These are phyloP conservation scores for Dendroctonus ponderosae DNA, from an alignment of 1,140 invertebrate species.

Conservation along the genomic window DNA sequence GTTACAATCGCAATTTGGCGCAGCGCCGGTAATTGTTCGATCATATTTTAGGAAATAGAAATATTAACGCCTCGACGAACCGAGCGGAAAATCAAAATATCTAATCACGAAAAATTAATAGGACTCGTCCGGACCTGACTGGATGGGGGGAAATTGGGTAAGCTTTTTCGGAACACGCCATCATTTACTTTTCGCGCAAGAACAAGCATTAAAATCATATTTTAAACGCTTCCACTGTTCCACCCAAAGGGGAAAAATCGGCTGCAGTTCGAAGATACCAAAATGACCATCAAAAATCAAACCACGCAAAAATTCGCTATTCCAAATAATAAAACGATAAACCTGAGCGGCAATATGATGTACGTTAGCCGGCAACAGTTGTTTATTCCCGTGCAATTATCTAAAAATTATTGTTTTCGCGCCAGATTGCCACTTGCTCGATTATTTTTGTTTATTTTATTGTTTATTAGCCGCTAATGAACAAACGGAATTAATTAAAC, in stretches of 20 bases:
- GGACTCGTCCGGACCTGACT: conserved; percentile 1
- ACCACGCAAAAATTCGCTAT: conserved; percentile 13
- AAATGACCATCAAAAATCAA: not conserved
- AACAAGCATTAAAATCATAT: not conserved
- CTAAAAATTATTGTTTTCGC: conserved; percentile 26
- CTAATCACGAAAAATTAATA: conserved; percentile 18
- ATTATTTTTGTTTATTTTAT: conserved; percentile 22
- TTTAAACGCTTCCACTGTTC: not conserved
- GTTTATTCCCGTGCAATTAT: conserved; percentile 22
- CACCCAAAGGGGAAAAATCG: not conserved
- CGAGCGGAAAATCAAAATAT: conserved; percentile 12
- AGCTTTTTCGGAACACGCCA: not conserved
- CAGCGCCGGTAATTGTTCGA: conserved; percentile 28
- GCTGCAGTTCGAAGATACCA: not conserved
- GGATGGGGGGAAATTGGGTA: not conserved
- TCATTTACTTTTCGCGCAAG: not conserved
- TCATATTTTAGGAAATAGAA: conserved; percentile 33
- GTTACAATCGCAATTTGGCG: conserved; percentile 23
- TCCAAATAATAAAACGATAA: conserved; percentile 25
- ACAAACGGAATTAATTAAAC: not conserved
- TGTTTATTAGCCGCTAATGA: conserved; percentile 14
- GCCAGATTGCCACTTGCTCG: conserved; percentile 18
- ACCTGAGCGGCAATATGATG: conserved; percentile 19
- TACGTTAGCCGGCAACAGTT: conserved; percentile 10
- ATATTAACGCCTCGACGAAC: conserved; percentile 16